Percentiles rank a stretch among this genome's conserved stretches.
phyloP scores from a whole-genome alignment of 2,797 vertebrate genomes.

The Phalanger gymnotis region DNA sequence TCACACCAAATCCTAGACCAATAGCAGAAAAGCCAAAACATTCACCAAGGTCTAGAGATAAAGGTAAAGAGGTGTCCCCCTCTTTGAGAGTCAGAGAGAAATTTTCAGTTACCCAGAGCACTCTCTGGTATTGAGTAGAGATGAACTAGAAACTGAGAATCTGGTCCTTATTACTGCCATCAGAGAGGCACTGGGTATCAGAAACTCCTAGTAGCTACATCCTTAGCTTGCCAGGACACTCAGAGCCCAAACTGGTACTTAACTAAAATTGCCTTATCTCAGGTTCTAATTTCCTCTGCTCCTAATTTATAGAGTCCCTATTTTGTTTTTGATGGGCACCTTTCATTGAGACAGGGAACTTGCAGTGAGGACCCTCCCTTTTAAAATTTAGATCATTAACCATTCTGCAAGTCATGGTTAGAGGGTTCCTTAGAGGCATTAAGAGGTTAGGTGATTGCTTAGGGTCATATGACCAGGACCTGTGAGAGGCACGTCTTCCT shows the following conservation, averaged over 20 bases:
- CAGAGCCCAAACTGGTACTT: background rate
- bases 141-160: background rate
- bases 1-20: background rate
- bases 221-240: background rate
- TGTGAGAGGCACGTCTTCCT: background rate
- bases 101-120: background rate
- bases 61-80: background rate
- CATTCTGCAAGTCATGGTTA: background rate
- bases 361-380: background rate
- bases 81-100: background rate
- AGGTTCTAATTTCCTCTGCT: background rate
- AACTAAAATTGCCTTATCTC: background rate
- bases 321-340: background rate
- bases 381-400: background rate
- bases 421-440: background rate
- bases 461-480: background rate
- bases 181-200: background rate
- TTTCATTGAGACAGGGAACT: background rate
- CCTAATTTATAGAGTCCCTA: background rate
- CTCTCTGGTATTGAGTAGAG: background rate
- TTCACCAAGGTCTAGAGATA: background rate
- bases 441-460: background rate
- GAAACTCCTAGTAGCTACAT: background rate
- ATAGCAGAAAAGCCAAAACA: background rate
- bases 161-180: background rate